Conservation (phyloP, 2,888 invertebrate species). For the Hypselothyrea guttata region DNA sequence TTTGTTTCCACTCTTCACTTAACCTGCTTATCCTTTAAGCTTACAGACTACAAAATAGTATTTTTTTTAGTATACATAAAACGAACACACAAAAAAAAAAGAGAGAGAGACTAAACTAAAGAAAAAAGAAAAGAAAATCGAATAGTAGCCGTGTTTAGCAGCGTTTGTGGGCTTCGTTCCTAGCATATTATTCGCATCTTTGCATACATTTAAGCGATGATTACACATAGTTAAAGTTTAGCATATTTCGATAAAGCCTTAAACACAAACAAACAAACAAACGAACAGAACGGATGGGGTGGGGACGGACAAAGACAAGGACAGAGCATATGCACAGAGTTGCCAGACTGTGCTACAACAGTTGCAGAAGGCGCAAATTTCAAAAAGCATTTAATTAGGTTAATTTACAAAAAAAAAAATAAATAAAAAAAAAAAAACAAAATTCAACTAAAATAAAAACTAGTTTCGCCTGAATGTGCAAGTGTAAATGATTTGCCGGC, state of each 20-base stretch:
- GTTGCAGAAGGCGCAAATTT: no score
- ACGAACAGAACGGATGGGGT: neutral
- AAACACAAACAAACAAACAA: conserved; percentile 22
- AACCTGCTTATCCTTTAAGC: conserved; percentile 34
- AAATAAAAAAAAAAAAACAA: no score
- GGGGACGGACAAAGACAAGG: neutral
- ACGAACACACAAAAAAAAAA: conserved; percentile 24
- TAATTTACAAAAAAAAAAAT: no score
- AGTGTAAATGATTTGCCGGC: no score
- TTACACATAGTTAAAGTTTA: conserved; percentile 15
- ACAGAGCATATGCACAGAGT: neutral
- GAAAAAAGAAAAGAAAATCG: neutral
- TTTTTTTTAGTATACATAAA: no score
- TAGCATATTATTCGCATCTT: conserved; percentile 36
- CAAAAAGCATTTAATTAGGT: no score
- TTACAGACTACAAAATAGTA: conserved; percentile 32
- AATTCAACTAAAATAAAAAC: conserved; percentile 56
- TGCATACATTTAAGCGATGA: conserved; percentile 27
- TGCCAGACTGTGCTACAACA: conserved; percentile 10
- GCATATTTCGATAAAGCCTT: conserved; percentile 14
- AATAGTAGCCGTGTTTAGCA: neutral
- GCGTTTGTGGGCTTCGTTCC: conserved; percentile 4
- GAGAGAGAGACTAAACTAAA: no score
- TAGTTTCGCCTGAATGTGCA: conserved; percentile 28
- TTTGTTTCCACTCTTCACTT: conserved; percentile 30